Base-by-base conservation (phyloP, 2,797 vertebrate genomes). In the Brotula barbata region DNA sequence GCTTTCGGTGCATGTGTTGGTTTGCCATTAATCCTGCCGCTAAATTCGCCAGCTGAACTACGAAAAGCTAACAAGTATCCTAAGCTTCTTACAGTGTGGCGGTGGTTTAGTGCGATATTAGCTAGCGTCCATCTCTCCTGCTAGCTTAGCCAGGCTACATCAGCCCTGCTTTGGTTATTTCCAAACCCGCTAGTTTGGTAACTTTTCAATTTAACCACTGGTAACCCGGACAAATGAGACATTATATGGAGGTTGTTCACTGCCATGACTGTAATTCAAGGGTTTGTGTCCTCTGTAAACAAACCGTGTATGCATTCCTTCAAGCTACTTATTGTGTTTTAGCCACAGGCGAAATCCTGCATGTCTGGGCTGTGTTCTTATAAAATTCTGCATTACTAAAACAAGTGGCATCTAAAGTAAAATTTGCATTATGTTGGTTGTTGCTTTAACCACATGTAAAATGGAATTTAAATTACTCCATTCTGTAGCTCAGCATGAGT, bases 131-230 rank as follows among this genome's bases (percentile, higher is more conserved):
- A 43, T 41, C 48, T 47, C 57, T 19, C 43, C 21, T 60, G 83
- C 73, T 87, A 89, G 82, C 78, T 60, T 74, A 85, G 78, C 84
- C 19, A 64, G 37, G 53, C 82, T 72, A 78, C 79, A 58, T 66
- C 54, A 65, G 13, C 37, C 17, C 14, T 11, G 17, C 1, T 31
- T 8, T 21, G 40, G 1, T 37, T 19, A 11, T 14, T n/a, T n/a
- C 8, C 3, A 7, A 54, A 56, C 8, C 19, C 19, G 20, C 5
- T 43, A 1, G 13, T 44, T 57, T 45, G 47, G n/a, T 22, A 11
- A 16, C 3, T 47, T 0, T 9, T 8, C 16, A 21, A 15, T 55
- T 25, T 40, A 16, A 21, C 6, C 19, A 25, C 14, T 22, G 25
- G 34, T 25, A 9, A 1, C 4, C 0, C 15, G 5, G 7, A 17